Percentiles rank a stretch among this genome's conserved stretches.
Evolutionary conservation across 2,797 vertebrate genomes (phyloP).

Genomic region (Phoebastria nigripes): DNA sequence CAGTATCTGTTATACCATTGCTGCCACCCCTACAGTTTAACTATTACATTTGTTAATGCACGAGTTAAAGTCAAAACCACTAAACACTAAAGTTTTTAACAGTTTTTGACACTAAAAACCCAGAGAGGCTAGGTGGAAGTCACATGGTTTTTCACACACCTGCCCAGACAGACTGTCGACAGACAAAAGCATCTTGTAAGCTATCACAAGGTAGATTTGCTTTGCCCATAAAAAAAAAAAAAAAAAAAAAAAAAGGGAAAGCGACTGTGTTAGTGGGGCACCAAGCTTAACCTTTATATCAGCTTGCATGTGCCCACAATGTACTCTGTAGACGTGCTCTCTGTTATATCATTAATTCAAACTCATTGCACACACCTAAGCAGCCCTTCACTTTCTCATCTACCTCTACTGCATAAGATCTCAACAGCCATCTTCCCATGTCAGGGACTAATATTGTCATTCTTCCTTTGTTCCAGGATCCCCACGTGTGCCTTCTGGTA

Average conservation of each 20-base stretch:
- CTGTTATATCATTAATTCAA: not conserved
- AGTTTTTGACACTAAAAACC: not conserved
- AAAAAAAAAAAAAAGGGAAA: rapidly evolving
- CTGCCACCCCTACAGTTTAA: not conserved
- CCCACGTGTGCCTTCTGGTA: not conserved
- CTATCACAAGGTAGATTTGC: not conserved
- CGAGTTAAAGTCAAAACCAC: not conserved
- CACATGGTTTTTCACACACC: not conserved
- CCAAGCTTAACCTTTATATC: not conserved
- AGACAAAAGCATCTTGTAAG: not conserved
- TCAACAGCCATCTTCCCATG: not conserved
- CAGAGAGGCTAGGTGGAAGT: not conserved
- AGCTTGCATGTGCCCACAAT: not conserved
- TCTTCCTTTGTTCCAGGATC: not conserved
- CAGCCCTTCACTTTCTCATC: not conserved
- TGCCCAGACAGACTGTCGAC: not conserved
- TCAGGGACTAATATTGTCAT: not conserved
- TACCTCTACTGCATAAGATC: not conserved
- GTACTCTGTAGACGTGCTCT: too few species aligned
- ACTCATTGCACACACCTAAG: not conserved
- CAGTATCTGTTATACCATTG: not conserved
- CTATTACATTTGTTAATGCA: not conserved
- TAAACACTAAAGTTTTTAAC: not conserved
- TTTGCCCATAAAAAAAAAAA: not conserved
- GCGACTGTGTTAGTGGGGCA: not conserved